phyloP scores from a whole-genome alignment of 1,140 invertebrate species.

The Cotesia chilonis region DNA sequence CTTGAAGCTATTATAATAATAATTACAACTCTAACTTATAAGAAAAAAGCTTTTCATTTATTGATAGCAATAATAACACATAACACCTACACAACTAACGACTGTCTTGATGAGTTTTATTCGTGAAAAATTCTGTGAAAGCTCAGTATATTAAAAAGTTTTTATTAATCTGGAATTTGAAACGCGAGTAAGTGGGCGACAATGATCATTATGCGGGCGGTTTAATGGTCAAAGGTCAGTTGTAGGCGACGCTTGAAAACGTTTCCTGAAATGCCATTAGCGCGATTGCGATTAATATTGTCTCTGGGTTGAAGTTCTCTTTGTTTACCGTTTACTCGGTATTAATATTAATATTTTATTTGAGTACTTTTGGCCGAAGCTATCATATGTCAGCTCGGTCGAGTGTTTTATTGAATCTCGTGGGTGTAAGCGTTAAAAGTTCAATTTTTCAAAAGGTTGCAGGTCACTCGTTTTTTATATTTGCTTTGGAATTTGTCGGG shows the following conservation, averaged over 20 bases:
- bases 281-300: constrained; percentile 9
- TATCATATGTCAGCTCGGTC: not conserved
- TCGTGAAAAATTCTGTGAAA: not conserved
- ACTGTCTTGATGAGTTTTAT: too few relatives aligned
- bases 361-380: not conserved
- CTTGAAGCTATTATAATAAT: too few relatives aligned
- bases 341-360: not conserved
- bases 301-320: not conserved
- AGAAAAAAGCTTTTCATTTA: too few relatives aligned
- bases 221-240: constrained; percentile 32
- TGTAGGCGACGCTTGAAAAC: constrained; percentile 6
- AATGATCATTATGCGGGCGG: not conserved
- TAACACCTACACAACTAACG: too few relatives aligned
- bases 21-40: too few relatives aligned
- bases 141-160: not conserved
- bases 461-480: not conserved
- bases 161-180: not conserved
- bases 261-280: not conserved
- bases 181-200: not conserved
- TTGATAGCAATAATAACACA: too few relatives aligned
- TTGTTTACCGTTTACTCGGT: not conserved
- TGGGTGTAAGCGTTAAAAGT: too few relatives aligned
- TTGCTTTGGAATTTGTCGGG: not conserved
- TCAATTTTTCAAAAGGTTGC: not conserved
- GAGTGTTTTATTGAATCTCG: not conserved